A percentile compares a stretch with the other conserved stretches of the same genome.
These are phyloP conservation scores for Trachelus stipa DNA, from an alignment of 2,888 invertebrate genomes.

Conservation along the genomic window DNA sequence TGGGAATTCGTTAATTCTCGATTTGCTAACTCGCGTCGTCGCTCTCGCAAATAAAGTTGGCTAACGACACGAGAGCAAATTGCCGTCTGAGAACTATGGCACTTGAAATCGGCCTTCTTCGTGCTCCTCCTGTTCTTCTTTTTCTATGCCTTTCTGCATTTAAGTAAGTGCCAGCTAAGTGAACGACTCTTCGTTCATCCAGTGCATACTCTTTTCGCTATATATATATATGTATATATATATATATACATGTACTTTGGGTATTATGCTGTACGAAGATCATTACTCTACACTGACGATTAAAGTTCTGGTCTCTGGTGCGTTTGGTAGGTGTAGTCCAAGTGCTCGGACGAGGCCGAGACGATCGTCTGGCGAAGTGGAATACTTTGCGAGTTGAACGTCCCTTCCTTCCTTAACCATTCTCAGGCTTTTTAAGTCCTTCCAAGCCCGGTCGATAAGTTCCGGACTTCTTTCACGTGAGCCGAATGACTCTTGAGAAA, in stretches of 20 bases:
- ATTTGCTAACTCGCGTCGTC: background rate
- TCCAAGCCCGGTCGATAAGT: background rate
- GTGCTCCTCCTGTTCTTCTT: slow-evolving; percentile 21
- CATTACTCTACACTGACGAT: background rate
- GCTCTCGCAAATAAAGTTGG: slow-evolving; percentile 9
- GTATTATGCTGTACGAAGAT: background rate
- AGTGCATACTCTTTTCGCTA: background rate
- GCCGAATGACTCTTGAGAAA: background rate
- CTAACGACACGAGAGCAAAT: slow-evolving; percentile 15
- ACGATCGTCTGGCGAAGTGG: background rate
- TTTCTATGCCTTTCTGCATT: background rate
- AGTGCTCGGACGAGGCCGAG: background rate
- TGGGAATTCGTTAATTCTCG: slow-evolving; percentile 17
- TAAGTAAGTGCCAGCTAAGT: slow-evolving; percentile 39
- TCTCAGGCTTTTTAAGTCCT: background rate
- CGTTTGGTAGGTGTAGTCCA: too few relatives aligned
- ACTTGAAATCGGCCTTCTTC: slow-evolving; percentile 36
- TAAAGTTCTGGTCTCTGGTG: background rate
- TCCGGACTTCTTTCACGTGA: background rate
- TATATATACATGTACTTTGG: background rate
- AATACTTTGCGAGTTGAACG: background rate
- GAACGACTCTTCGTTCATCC: slow-evolving; percentile 28
- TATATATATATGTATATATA: background rate
- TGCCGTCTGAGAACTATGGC: slow-evolving; percentile 20
- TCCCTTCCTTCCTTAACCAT: background rate